Percentiles rank a stretch among this genome's conserved stretches.
These are phyloP conservation scores for Metalampra italica DNA, from an alignment of 2,888 invertebrate genomes.

Conservation along the genomic window DNA sequence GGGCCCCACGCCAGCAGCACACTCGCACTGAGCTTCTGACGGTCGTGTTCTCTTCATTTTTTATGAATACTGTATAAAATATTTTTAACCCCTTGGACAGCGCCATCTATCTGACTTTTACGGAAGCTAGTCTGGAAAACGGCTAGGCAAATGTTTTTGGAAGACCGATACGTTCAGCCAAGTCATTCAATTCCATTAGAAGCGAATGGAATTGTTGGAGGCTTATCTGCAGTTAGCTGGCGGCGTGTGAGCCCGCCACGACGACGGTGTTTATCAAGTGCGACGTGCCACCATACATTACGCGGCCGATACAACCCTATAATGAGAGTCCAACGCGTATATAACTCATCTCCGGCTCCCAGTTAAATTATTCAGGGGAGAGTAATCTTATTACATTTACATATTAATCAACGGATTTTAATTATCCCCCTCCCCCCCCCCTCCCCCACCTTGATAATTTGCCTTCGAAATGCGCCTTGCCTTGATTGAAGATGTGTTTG, in stretches of 20 bases:
- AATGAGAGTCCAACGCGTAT: conserved; percentile 65
- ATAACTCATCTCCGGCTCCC: conserved; percentile 74
- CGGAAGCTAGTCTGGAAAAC: too few species aligned
- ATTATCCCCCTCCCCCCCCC: conserved; percentile 89
- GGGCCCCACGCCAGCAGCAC: too few species aligned
- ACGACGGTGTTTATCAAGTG: conserved; percentile 52
- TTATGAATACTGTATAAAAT: too few species aligned
- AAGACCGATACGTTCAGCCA: too few species aligned
- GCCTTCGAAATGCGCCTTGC: conserved; percentile 74
- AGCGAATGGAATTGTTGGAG: conserved; percentile 1
- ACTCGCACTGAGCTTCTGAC: too few species aligned
- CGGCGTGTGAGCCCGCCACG: conserved; percentile 11
- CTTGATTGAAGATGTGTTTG: conserved; percentile 62
- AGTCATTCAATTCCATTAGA: background rate
- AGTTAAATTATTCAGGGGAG: conserved; percentile 90
- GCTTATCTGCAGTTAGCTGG: conserved; percentile 3
- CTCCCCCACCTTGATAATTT: conserved; percentile 71
- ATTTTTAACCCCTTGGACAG: too few species aligned
- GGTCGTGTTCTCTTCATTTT: too few species aligned
- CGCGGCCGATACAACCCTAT: conserved; percentile 37
- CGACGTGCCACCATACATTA: conserved; percentile 42
- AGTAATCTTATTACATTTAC: conserved; percentile 99
- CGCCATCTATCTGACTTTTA: too few species aligned
- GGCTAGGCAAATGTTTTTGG: too few species aligned
- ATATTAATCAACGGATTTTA: conserved; percentile 99